A percentile compares a stretch with the other conserved stretches of the same genome.
Conservation (phyloP, 2,797 vertebrate species). For the Yasuhikotakia modesta region DNA sequence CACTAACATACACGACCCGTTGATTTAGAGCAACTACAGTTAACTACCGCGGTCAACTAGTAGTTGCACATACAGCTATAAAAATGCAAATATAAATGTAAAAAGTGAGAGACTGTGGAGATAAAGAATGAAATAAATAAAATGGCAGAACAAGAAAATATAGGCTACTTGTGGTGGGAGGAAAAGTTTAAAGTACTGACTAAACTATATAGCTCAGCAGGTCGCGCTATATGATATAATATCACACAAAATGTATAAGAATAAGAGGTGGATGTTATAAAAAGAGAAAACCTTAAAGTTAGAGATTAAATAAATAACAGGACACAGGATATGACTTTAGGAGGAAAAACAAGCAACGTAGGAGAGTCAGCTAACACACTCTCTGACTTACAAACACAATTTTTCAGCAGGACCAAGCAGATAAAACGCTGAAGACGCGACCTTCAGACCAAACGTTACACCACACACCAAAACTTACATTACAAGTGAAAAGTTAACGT, state of each 20-base stretch:
- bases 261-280: slow-evolving; percentile 24
- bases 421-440: slow-evolving; percentile 85
- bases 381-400: slow-evolving; percentile 85
- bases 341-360: slow-evolving; percentile 75
- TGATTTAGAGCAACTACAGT: slow-evolving; percentile 35
- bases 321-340: slow-evolving; percentile 68
- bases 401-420: slow-evolving; percentile 86
- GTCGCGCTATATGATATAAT: neutral
- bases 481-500: slow-evolving; percentile 3
- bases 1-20: slow-evolving; percentile 30
- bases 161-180: slow-evolving; percentile 16
- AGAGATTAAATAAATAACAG: slow-evolving; percentile 78
- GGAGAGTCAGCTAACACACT: slow-evolving; percentile 80
- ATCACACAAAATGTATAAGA: neutral
- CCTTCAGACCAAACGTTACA: slow-evolving; percentile 3
- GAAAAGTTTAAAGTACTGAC: slow-evolving; percentile 17
- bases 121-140: slow-evolving; percentile 5
- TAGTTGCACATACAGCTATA: slow-evolving; percentile 75
- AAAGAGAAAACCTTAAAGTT: slow-evolving; percentile 80
- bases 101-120: slow-evolving; percentile 71
- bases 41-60: slow-evolving; percentile 38
- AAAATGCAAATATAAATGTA: slow-evolving; percentile 76
- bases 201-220: slow-evolving; percentile 3
- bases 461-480: slow-evolving; percentile 11
- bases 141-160: slow-evolving; percentile 19